Evolutionary conservation across 2,113 vertebrate species (phyloP).

Genomic region (Cercopithecus mona): DNA sequence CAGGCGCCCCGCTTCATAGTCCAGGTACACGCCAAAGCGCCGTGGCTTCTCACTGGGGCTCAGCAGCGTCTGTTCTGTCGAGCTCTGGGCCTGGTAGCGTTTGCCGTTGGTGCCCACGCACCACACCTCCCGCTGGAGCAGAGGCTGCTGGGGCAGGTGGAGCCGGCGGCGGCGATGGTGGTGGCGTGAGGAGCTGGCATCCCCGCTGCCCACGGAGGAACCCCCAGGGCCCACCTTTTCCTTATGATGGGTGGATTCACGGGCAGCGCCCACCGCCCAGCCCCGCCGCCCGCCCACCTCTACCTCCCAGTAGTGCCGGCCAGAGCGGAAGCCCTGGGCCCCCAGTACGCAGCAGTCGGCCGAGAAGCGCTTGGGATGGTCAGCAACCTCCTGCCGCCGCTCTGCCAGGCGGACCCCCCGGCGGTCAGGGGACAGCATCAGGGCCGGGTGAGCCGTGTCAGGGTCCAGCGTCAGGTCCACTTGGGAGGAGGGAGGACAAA

Average conservation of each 20-base stretch:
- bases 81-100: conserved; percentile 82
- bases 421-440: conserved; percentile 88
- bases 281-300: conserved; percentile 90
- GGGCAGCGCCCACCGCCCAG: conserved; percentile 90
- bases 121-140: conserved; percentile 83
- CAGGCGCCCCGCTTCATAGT: conserved; percentile 88
- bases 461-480: conserved; percentile 88
- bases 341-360: conserved; percentile 88
- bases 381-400: conserved; percentile 87
- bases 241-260: conserved; percentile 88
- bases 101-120: conserved; percentile 84
- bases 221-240: conserved; percentile 88
- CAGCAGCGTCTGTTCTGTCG: conserved; percentile 81
- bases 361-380: conserved; percentile 89
- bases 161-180: conserved; percentile 81
- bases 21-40: conserved; percentile 90
- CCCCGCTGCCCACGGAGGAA: conserved; percentile 81
- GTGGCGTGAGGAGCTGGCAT: conserved; percentile 82
- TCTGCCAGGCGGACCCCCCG: conserved; percentile 88
- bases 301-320: conserved; percentile 93
- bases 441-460: conserved; percentile 89
- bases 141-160: conserved; percentile 77
- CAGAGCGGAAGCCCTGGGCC: conserved; percentile 85
- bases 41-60: conserved; percentile 80
- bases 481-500: conserved; percentile 51